Base-by-base conservation (phyloP, 92 coral and sea anemone genomes). In the Parazoanthus darwini region DNA sequence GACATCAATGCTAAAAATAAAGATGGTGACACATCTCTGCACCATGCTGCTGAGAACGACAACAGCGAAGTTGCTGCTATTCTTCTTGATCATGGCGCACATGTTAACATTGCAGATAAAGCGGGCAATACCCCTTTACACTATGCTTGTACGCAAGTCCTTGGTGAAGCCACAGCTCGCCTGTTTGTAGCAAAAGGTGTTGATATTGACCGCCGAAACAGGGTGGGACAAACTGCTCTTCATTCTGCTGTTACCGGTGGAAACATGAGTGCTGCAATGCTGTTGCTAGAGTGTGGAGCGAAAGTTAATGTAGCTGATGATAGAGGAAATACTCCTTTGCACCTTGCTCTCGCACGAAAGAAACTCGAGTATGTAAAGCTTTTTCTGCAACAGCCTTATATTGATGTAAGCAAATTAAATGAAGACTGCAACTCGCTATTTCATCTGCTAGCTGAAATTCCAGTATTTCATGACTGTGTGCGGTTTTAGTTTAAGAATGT, bases 271-370 rank as follows among this genome's bases (percentile, higher is more conserved):
- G 75, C 75, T 11, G 75, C 77, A 43, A 38, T 8, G 25, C 68
- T 51, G 14, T 78, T 87, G 59, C 56, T 87, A 23, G 78, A 79
- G 71, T 44, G 50, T 9, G 90, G 86, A 4, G 90, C 86, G 33
- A 81, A 54, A 38, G 11, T 87, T 46, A 87, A 79, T 44, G 85
- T 25, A 33, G 35, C 51, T 10, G 90, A 78, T 42, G 85, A 77
- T 39, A 14, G 23, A 39, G 90, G 84, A 5, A 77, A 68, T 43
- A 63, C 6, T 14, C 37, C 77, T 50, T 16, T 87, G 44, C 63
- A 76, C 10, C 65, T 37, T 18, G 90, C 76, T 37, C 77, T 87
- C 43, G 26, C 42, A n/a, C 5, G 6, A 23, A 68, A 50, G 48
- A 67, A 35, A 54, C 15, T 87, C 10, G 50, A 59, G 25, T 42